Evolutionary conservation across 2,797 vertebrate genomes (phyloP).

Genomic region (Pterois miles): DNA sequence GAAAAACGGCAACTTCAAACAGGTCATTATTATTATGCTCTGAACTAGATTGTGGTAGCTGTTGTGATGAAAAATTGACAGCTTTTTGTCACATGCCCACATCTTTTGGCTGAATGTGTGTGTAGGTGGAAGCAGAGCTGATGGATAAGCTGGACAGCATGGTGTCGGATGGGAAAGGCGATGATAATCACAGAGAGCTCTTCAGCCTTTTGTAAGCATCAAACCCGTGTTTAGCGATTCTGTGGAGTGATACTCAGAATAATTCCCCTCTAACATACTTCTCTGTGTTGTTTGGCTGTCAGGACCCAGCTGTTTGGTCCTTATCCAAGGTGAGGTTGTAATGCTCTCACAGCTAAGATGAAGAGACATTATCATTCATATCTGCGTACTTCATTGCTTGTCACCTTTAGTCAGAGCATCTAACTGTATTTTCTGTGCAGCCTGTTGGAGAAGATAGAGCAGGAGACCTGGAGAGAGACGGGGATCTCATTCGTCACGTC

Average conservation of each 20-base stretch:
- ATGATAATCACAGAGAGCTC: slow-evolving; percentile 98
- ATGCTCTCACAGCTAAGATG: background rate
- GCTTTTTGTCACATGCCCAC: slow-evolving; percentile 25
- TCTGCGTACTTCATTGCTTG: background rate
- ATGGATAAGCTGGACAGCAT: slow-evolving; percentile 99
- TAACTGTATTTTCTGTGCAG: slow-evolving; percentile 70
- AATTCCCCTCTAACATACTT: slow-evolving; percentile 30
- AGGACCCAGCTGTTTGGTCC: slow-evolving; percentile 99
- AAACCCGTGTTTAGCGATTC: slow-evolving; percentile 23
- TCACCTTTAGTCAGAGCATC: slow-evolving; percentile 1
- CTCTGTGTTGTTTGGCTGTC: slow-evolving; percentile 42
- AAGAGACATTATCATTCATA: slow-evolving; percentile 17
- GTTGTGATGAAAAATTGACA: background rate
- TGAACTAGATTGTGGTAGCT: background rate
- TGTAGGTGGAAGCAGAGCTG: slow-evolving; percentile 96
- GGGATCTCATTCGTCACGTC: slow-evolving; percentile 98
- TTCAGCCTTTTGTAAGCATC: slow-evolving; percentile 95
- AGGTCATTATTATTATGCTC: slow-evolving; percentile 80
- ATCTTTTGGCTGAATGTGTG: slow-evolving; percentile 36
- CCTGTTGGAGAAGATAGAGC: slow-evolving; percentile 97
- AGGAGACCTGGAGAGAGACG: slow-evolving; percentile 98
- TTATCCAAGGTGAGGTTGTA: slow-evolving; percentile 91
- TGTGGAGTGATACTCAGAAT: slow-evolving; percentile 21
- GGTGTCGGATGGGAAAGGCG: slow-evolving; percentile 98
- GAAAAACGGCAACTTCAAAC: slow-evolving; percentile 99